Percentiles rank a stretch among this genome's conserved stretches.
phyloP scores from a whole-genome alignment of 2,797 vertebrate species.

The Sebastes goodei region DNA sequence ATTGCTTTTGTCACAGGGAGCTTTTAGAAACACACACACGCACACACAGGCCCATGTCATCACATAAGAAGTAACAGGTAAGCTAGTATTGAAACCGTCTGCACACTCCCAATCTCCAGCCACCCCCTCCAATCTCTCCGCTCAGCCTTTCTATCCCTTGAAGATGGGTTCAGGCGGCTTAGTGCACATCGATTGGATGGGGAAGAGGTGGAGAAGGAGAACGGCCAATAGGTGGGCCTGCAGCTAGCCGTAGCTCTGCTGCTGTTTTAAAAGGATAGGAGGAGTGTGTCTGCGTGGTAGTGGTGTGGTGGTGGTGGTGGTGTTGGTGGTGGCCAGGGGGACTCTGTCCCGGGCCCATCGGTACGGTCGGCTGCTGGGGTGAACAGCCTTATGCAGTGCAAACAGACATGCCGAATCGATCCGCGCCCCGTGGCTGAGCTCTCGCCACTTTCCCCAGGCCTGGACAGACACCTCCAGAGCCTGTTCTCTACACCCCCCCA shows the following conservation, averaged over 20 bases:
- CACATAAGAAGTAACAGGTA: constrained; percentile 57
- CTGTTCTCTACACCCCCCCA: constrained; percentile 56
- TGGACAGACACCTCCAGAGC: constrained; percentile 60
- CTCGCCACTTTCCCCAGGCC: constrained; percentile 65
- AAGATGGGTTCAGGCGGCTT: constrained; percentile 70
- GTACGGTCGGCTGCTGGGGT: constrained; percentile 50
- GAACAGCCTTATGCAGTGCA: constrained; percentile 51
- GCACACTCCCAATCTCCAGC: constrained; percentile 35
- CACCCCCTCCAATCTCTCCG: constrained; percentile 48
- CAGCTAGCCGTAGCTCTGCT: constrained; percentile 48
- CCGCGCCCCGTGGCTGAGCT: constrained; percentile 69
- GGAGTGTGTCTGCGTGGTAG: constrained; percentile 23
- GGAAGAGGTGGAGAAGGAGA: constrained; percentile 42
- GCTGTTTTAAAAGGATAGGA: constrained; percentile 45
- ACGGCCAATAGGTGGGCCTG: constrained; percentile 51
- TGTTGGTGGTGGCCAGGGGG: constrained; percentile 20
- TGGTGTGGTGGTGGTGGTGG: background rate
- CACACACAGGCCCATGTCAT: constrained; percentile 35
- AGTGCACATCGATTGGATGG: constrained; percentile 70
- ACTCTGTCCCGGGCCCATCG: constrained; percentile 53
- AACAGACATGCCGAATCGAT: constrained; percentile 74
- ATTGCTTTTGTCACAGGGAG: constrained; percentile 65
- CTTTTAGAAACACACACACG: constrained; percentile 51
- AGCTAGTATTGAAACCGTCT: constrained; percentile 57
- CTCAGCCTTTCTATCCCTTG: constrained; percentile 67